These are phyloP conservation scores for Rhabdomys pumilio DNA, from an alignment of 2,797 vertebrate species.

Conservation along the genomic window DNA sequence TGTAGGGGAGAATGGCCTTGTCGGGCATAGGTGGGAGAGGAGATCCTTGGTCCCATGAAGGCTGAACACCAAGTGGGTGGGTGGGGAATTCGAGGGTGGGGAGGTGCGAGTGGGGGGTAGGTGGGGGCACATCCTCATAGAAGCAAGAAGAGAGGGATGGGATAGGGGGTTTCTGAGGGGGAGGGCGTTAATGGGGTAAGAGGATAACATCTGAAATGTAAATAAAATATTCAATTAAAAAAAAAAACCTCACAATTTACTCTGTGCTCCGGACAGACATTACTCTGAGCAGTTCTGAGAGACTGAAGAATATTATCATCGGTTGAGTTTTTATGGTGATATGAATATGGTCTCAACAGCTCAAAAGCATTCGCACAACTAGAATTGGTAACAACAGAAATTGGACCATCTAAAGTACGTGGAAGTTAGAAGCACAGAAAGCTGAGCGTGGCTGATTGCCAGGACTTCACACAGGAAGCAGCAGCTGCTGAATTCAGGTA, in stretches of 20 bases:
- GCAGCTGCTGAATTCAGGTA: neutral
- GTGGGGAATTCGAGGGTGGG: no score
- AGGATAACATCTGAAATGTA: no score
- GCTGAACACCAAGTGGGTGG: no score
- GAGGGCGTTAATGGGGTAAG: no score
- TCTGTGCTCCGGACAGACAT: neutral
- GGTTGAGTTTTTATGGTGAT: neutral
- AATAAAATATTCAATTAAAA: neutral
- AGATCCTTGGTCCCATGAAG: no score
- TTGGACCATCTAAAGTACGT: neutral
- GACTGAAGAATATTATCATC: neutral
- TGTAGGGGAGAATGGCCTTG: no score
- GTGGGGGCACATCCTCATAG: no score
- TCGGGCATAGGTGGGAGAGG: no score
- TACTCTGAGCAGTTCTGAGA: neutral
- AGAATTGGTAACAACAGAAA: conserved; percentile 27
- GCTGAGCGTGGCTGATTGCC: neutral
- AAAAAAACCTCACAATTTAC: neutral
- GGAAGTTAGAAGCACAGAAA: neutral
- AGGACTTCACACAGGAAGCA: neutral
- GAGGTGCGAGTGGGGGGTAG: no score
- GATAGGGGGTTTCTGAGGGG: no score
- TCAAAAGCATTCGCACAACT: neutral
- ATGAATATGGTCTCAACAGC: neutral
- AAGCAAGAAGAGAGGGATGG: no score